These are phyloP conservation scores for Grus americana DNA, from an alignment of 2,113 vertebrate species.

Conservation along the genomic window DNA sequence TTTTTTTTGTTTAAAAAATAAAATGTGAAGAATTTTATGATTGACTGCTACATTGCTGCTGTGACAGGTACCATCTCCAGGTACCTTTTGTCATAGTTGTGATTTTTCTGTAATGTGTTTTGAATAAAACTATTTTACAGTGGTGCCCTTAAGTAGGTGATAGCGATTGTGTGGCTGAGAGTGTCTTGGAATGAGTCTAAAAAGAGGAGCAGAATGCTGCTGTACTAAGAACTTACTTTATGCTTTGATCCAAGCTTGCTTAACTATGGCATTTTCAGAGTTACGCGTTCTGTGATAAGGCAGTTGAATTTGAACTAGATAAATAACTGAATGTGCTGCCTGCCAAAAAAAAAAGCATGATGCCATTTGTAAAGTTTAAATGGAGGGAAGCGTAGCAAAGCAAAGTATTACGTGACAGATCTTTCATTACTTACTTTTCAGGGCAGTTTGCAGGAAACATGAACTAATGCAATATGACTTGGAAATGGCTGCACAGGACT, in stretches of 20 bases:
- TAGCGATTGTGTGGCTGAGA: not conserved
- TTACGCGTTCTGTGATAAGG: not conserved
- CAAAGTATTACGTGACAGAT: not conserved
- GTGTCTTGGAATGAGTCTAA: not conserved
- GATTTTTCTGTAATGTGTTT: not conserved
- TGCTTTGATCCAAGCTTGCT: not conserved
- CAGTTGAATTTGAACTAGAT: not conserved
- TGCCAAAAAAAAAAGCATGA: not conserved
- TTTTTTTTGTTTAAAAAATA: not conserved
- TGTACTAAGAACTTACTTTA: not conserved
- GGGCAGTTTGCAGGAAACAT: conserved; percentile 94
- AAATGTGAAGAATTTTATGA: not conserved
- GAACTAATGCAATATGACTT: conserved; percentile 93
- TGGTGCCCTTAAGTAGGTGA: not conserved
- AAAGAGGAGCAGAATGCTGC: not conserved
- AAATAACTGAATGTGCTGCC: not conserved
- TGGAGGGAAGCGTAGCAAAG: not conserved
- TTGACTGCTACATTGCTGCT: not conserved
- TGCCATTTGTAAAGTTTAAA: conserved; percentile 5
- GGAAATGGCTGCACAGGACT: conserved; percentile 87
- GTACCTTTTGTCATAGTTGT: not conserved
- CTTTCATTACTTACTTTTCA: conserved; percentile 60
- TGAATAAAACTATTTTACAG: not conserved
- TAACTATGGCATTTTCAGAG: not conserved
- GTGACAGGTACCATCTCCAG: not conserved